These are phyloP conservation scores for Taurulus bubalis DNA, from an alignment of 2,113 vertebrate genomes.

Conservation along the genomic window DNA sequence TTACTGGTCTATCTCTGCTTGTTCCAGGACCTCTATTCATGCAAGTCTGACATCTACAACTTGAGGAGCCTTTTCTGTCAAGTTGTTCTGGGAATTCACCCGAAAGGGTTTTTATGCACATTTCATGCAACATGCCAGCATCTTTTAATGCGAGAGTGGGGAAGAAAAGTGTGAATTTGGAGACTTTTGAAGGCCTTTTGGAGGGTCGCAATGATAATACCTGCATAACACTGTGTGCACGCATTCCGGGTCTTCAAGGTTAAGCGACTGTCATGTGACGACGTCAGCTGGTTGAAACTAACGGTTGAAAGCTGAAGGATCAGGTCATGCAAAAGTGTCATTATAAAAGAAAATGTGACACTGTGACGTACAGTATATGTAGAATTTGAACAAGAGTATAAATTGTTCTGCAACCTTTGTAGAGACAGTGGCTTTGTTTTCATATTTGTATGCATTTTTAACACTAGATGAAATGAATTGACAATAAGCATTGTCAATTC, in stretches of 20 bases:
- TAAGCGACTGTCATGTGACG: too few relatives aligned
- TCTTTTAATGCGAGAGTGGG: neutral
- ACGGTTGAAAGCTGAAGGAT: too few relatives aligned
- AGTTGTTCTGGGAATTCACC: slow-evolving; percentile 22
- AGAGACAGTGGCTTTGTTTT: slow-evolving; percentile 34
- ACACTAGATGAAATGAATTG: slow-evolving; percentile 72
- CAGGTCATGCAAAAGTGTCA: too few relatives aligned
- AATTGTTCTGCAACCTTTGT: neutral
- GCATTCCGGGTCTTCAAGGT: too few relatives aligned
- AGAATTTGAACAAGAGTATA: too few relatives aligned
- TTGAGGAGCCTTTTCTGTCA: slow-evolving; percentile 10
- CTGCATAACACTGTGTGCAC: neutral
- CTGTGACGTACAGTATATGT: too few relatives aligned
- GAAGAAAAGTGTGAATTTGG: slow-evolving; percentile 5
- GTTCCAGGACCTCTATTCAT: slow-evolving; percentile 40
- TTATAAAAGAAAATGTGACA: neutral
- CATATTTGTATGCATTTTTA: slow-evolving; percentile 66
- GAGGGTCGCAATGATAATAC: neutral
- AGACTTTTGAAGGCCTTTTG: slow-evolving; percentile 5
- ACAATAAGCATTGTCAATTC: slow-evolving; percentile 74
- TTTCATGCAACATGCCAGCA: neutral
- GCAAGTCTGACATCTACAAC: slow-evolving; percentile 40
- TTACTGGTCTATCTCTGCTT: slow-evolving; percentile 38
- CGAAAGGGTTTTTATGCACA: slow-evolving; percentile 13
- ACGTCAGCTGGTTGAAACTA: neutral